phyloP scores from a whole-genome alignment of 2,888 invertebrate genomes.

The Hymenopus coronatus region DNA sequence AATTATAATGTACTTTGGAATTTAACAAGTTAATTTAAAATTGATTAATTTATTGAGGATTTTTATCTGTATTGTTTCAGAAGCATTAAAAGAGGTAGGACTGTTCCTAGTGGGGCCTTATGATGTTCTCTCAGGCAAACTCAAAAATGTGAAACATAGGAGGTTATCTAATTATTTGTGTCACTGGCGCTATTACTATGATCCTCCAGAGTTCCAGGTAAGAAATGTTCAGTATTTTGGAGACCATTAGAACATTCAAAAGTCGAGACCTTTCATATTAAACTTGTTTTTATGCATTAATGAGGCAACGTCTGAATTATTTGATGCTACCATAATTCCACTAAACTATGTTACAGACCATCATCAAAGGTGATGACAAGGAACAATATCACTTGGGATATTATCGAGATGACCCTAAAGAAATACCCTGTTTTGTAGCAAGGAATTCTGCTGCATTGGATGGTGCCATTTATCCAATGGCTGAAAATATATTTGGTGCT shows the following conservation, averaged over 20 bases:
- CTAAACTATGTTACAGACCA: conserved; percentile 53
- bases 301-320: too few relatives aligned
- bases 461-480: conserved; percentile 67
- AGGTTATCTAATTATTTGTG: conserved; percentile 56
- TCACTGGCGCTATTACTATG: conserved; percentile 90
- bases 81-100: conserved; percentile 63
- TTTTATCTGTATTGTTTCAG: conserved; percentile 42
- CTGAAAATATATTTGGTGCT: conserved; percentile 77
- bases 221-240: not conserved
- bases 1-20: not conserved
- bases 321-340: conserved; percentile 14
- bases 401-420: conserved; percentile 78
- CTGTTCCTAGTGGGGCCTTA: conserved; percentile 82
- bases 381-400: conserved; percentile 85
- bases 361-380: conserved; percentile 65
- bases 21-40: not conserved
- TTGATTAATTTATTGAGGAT: not conserved
- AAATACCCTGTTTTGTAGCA: conserved; percentile 73
- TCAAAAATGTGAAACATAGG: conserved; percentile 53
- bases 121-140: conserved; percentile 66
- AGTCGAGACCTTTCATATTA: not conserved
- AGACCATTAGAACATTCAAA: not conserved
- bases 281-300: not conserved
- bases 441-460: conserved; percentile 68
- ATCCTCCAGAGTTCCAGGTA: conserved; percentile 91